Percentiles rank a stretch among this genome's conserved stretches.
These are phyloP conservation scores for Arenicola marina DNA, from an alignment of 2,888 invertebrate genomes.

Conservation along the genomic window DNA sequence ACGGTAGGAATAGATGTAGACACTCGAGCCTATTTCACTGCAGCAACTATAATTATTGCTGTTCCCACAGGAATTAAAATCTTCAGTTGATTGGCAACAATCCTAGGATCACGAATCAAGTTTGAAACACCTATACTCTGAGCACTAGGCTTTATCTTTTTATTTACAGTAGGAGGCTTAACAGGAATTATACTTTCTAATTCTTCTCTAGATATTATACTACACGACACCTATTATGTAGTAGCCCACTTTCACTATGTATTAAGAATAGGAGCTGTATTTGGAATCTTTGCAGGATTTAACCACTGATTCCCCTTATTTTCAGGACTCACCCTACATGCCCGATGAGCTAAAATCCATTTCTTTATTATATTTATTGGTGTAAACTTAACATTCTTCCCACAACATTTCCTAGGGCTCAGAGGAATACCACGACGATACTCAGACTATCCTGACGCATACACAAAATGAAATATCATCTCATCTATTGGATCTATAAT, in stretches of 20 bases:
- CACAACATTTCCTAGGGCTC: constrained; percentile 76
- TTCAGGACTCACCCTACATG: constrained; percentile 69
- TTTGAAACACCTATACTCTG: constrained; percentile 70
- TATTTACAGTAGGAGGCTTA: constrained; percentile 76
- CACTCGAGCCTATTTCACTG: constrained; percentile 82
- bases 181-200: constrained; percentile 65
- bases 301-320: constrained; percentile 75
- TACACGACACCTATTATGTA: constrained; percentile 85
- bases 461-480: constrained; percentile 39
- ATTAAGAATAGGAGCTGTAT: constrained; percentile 78
- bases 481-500: constrained; percentile 40
- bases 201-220: constrained; percentile 76
- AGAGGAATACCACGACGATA: constrained; percentile 78
- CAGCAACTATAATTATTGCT: constrained; percentile 85
- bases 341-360: constrained; percentile 70
- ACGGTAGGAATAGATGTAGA: constrained; percentile 83
- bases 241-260: constrained; percentile 85
- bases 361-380: constrained; percentile 74
- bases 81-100: constrained; percentile 76
- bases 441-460: constrained; percentile 74
- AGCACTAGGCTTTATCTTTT: constrained; percentile 76
- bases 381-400: constrained; percentile 81
- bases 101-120: constrained; percentile 70
- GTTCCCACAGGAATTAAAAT: constrained; percentile 84
- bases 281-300: constrained; percentile 75